These are phyloP conservation scores for Tympanuchus pallidicinctus DNA, from an alignment of 2,113 vertebrate genomes.

Conservation along the genomic window DNA sequence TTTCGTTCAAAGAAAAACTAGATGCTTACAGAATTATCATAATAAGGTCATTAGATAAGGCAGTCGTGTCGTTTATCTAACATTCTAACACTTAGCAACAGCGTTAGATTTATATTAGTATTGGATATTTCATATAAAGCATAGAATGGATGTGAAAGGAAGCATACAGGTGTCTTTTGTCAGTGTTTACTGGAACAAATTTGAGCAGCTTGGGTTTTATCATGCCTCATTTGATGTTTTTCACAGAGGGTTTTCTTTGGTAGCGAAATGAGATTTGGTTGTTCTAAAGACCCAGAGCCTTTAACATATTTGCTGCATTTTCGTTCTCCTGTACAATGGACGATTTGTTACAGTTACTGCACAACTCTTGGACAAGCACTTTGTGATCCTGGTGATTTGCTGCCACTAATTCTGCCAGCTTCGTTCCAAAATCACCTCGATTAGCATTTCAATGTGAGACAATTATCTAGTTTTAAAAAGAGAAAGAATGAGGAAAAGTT, in stretches of 20 bases:
- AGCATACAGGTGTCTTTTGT: background rate
- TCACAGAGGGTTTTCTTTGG: background rate
- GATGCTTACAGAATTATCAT: background rate
- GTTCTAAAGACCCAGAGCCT: background rate
- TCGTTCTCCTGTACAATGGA: background rate
- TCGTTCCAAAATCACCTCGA: slow-evolving; percentile 8
- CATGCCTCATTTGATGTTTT: background rate
- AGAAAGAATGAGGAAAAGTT: background rate
- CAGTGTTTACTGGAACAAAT: background rate
- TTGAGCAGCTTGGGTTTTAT: background rate
- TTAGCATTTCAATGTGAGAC: background rate
- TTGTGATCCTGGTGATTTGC: slow-evolving; percentile 13
- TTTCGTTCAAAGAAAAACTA: background rate
- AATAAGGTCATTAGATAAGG: background rate
- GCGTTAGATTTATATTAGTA: background rate
- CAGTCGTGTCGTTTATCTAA: background rate
- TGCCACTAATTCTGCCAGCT: background rate
- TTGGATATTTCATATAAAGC: background rate
- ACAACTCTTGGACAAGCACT: background rate
- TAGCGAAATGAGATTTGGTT: background rate
- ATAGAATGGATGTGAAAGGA: background rate
- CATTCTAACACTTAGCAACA: background rate
- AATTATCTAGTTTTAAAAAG: background rate
- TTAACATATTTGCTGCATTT: background rate
- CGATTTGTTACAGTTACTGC: background rate